Conservation (phyloP, 1,140 invertebrate species). For the Nasonia giraulti region DNA sequence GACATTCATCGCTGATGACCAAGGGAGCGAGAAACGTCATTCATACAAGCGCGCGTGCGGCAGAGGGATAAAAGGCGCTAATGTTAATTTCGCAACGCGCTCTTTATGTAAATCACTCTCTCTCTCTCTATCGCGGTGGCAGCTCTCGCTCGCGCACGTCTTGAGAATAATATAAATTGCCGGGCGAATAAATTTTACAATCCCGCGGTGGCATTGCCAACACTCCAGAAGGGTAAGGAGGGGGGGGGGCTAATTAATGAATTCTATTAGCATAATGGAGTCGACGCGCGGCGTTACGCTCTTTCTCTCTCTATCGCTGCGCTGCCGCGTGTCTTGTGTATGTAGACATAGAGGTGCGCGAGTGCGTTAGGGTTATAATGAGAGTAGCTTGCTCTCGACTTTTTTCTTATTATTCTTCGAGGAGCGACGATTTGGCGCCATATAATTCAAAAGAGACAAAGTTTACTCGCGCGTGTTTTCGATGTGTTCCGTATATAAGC, state of each 20-base stretch:
- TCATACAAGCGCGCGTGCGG: neutral
- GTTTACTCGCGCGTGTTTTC: too few species aligned
- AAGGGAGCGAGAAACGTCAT: too few species aligned
- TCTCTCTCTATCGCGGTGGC: neutral
- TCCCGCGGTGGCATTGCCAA: neutral
- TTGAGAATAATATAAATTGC: slow-evolving; percentile 30
- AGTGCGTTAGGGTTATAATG: neutral
- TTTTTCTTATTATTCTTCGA: neutral
- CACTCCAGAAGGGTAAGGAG: neutral
- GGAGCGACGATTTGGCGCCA: too few species aligned
- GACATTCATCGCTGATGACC: too few species aligned
- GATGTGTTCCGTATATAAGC: too few species aligned
- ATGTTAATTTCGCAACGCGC: slow-evolving; percentile 28
- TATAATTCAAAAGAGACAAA: neutral
- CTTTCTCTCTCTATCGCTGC: neutral
- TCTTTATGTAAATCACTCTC: slow-evolving; percentile 38
- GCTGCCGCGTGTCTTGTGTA: neutral
- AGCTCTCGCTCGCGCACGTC: neutral
- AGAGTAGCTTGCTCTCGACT: neutral
- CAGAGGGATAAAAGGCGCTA: slow-evolving; percentile 16
- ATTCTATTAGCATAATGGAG: slow-evolving; percentile 46
- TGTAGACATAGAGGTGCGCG: too few species aligned
- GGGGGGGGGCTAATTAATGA: slow-evolving; percentile 35
- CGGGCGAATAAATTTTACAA: slow-evolving; percentile 43
- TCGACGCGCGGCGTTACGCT: neutral